Evolutionary conservation across 2,113 vertebrate species (phyloP), one percentile per base, ranked within the genome.

Genomic region (Tympanuchus pallidicinctus): DNA sequence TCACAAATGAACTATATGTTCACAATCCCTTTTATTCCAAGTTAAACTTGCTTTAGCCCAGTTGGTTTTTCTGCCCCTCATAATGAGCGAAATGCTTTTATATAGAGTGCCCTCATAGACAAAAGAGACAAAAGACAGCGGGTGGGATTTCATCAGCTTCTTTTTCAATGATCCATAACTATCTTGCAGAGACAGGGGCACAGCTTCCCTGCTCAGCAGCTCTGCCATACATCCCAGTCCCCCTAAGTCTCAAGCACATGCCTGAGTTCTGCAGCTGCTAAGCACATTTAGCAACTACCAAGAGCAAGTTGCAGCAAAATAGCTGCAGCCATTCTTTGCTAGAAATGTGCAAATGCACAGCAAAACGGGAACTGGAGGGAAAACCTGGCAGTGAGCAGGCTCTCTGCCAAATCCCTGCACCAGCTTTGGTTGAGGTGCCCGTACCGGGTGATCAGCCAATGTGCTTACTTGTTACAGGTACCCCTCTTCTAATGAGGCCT

Each of bases 131-230:
- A 8, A 47, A 83, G 80, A 60, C 0, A 0, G 87, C 42, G 84
- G 48, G 71, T 73, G 85, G 60, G 75, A 89, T 88, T 86, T 85
- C 50, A 80, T 74, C 63, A 76, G 64, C 64, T 94, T 42, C 61
- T 64, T 52, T 73, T 80, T 57, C 47, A 74, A 6, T 42, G 56
- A 43, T 11, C 36, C 10, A 6, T 82, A 89, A 64, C 10, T 45
- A 75, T 42, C 47, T 32, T 11, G 2, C 10, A 66, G 60, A n/a
- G 28, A 21, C 92, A 66, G 27, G 30, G 92, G 52, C 18, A 36
- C 38, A 38, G 50, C 17, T 18, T 81, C 47, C 48, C 85, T 17
- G 22, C 8, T 59, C 42, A 1, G 18, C 20, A 24, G 60, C 32
- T 79, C 4, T 2, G 25, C n/a, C 57, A 65, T 28, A 22, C 63